Evolutionary conservation across 2,888 invertebrate genomes (phyloP), one percentile per base, ranked within the genome.

Genomic region (Caenorhabditis afra): DNA sequence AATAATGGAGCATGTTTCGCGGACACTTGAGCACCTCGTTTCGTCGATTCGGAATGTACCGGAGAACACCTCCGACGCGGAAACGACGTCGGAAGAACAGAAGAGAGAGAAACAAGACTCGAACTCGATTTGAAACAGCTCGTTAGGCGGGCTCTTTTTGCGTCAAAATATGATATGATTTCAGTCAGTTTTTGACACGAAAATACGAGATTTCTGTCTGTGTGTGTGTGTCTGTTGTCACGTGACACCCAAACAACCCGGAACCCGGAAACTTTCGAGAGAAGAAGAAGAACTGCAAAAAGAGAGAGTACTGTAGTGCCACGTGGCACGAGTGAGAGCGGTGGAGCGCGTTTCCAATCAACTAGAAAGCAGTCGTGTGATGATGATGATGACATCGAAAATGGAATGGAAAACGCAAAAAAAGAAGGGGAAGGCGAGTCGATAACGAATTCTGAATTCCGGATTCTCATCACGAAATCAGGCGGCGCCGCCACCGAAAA

Each of bases 391-490:
- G 29, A 7, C 29, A 29, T 29, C 7, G 29, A 7, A 7, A 29
- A 29, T 29, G 29, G 7, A n/a, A n/a, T n/a, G 29, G 29, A 29
- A 7, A 29, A 29, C 29, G 29, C n/a, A 29, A 29, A 29, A 29
- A 7, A 29, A 29, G 7, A 41, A 41, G 41, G 49, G 7, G 23
- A 23, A 12, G 52, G 29, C 23, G 20, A 22, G 10, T 22, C 3
- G 18, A 16, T 35, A 29, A 35, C 53, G 7, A 7, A 49, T 20
- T 39, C 57, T 35, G 57, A 49, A 57, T 67, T 58, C 39, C 47
- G 66, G 41, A 68, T 68, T 68, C 67, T 39, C 52, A 68, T 59
- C 67, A 68, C 67, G 67, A 52, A 68, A 68, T 59, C 67, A 68
- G 35, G 23, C 12, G 37, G 12, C 35, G 18, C 29, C 29, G 23